These are phyloP conservation scores for Panurus biarmicus DNA, from an alignment of 2,113 vertebrate species.

Conservation along the genomic window DNA sequence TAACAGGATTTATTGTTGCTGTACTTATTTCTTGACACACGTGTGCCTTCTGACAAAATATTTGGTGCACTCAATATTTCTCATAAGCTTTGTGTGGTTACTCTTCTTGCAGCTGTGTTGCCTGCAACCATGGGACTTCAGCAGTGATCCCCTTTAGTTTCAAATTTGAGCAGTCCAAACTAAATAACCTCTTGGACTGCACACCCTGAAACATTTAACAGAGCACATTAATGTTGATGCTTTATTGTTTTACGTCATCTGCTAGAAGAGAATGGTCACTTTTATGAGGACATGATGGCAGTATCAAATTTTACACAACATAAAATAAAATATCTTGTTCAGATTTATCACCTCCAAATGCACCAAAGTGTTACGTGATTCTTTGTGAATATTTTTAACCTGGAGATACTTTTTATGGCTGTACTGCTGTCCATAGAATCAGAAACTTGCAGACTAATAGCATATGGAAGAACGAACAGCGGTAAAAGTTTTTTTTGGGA, in stretches of 20 bases:
- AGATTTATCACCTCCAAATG: not conserved
- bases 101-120: not conserved
- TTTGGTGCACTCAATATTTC: not conserved
- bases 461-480: not conserved
- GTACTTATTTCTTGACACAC: not conserved
- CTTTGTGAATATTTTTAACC: not conserved
- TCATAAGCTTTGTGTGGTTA: not conserved
- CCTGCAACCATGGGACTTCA: not conserved
- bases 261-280: not conserved
- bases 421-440: not conserved
- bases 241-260: not conserved
- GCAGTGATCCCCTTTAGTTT: not conserved
- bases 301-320: not conserved
- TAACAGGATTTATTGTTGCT: not conserved
- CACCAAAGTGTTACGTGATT: not conserved
- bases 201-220: not conserved
- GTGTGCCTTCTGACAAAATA: not conserved
- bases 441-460: not conserved
- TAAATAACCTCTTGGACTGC: not conserved
- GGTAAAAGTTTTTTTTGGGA: not conserved
- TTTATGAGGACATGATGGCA: not conserved
- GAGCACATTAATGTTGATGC: not conserved
- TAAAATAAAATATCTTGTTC: not conserved
- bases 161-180: not conserved
- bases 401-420: not conserved